phyloP scores from a whole-genome alignment of 2,797 vertebrate genomes.

The Lithobates pipiens region DNA sequence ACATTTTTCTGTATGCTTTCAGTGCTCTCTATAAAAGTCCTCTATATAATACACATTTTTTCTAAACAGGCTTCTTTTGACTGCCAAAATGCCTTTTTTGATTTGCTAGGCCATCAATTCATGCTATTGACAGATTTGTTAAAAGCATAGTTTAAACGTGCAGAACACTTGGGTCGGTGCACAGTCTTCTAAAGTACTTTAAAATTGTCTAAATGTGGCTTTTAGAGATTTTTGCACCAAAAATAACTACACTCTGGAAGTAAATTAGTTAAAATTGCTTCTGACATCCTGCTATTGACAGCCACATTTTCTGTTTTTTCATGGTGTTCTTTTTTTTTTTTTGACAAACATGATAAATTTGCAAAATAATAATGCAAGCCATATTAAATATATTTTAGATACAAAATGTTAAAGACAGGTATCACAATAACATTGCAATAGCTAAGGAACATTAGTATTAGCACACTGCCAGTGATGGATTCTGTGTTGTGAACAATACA shows the following conservation, averaged over 20 bases:
- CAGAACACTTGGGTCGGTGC: not conserved
- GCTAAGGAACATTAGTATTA: not conserved
- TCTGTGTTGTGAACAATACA: not conserved
- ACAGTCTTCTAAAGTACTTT: not conserved
- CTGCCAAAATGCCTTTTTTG: not conserved
- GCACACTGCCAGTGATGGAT: constrained; percentile 11
- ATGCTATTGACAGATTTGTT: constrained; percentile 25
- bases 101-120: constrained; percentile 31
- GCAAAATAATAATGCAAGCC: too few relatives aligned
- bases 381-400: too few relatives aligned
- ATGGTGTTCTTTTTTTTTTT: too few relatives aligned
- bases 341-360: too few relatives aligned
- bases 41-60: not conserved
- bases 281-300: constrained; percentile 12
- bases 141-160: constrained; percentile 16
- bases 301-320: constrained; percentile 2
- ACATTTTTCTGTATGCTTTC: not conserved
- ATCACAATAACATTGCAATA: too few relatives aligned
- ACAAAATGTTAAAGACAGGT: too few relatives aligned
- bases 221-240: not conserved
- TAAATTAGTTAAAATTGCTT: constrained; percentile 6
- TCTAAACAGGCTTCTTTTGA: not conserved
- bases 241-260: not conserved
- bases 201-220: constrained; percentile 28
- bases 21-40: not conserved